Evolutionary conservation across 2,113 vertebrate species (phyloP).

Genomic region (Neoarius graeffei): DNA sequence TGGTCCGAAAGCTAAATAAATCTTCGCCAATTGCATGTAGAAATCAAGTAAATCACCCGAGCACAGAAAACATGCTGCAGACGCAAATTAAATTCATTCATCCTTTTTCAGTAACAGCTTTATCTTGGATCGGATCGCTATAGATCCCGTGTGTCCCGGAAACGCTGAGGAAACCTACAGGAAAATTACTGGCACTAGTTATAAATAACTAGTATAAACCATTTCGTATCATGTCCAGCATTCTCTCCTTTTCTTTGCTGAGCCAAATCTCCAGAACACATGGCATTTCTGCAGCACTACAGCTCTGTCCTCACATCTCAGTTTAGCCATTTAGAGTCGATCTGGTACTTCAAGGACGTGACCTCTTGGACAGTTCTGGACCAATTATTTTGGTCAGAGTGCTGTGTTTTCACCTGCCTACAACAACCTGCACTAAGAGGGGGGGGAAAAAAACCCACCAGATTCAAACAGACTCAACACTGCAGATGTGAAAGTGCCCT

Average conservation of each 20-base stretch:
- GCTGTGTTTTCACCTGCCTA: not conserved
- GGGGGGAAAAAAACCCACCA: not conserved
- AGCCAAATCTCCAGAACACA: not conserved
- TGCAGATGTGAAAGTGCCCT: not conserved
- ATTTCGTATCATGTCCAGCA: not conserved
- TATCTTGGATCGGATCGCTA: not conserved
- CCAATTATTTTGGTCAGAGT: too few species aligned
- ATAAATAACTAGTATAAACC: not conserved
- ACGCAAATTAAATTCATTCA: not conserved
- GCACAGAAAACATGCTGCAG: not conserved
- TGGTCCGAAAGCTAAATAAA: not conserved
- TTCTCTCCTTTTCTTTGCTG: not conserved
- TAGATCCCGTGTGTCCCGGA: not conserved
- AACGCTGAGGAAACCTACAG: not conserved
- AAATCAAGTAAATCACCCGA: not conserved
- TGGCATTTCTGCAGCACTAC: not conserved
- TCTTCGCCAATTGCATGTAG: not conserved
- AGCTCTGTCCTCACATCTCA: not conserved
- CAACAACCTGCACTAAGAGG: not conserved
- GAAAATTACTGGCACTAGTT: not conserved
- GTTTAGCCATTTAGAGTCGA: not conserved
- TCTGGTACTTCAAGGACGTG: not conserved
- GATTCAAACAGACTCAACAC: not conserved
- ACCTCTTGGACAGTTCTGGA: not conserved
- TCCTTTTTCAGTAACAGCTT: not conserved